Evolutionary conservation across 2,113 vertebrate genomes (phyloP), one percentile per base, ranked within the genome.

Genomic region (Pterocles orientalis): DNA sequence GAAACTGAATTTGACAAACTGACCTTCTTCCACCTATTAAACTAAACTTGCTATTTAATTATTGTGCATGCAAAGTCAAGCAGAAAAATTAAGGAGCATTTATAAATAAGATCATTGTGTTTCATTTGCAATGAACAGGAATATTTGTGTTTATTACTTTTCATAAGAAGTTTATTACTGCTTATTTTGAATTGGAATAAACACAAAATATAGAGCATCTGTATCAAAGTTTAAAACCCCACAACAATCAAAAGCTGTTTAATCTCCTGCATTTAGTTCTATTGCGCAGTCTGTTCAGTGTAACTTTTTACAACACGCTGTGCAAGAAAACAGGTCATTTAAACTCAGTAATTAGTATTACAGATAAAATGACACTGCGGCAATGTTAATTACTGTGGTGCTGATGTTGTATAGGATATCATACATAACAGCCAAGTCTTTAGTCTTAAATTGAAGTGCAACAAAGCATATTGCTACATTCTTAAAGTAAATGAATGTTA

Each of bases 361-460:
- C 57, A 95, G 95, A 97, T 95, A 97, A 98, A 98, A 95, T 83
- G 91, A 90, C 96, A 94, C 91, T 92, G 94, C 86, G 77, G 90
- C 94, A 93, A 34, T 86, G 95, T 96, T 98, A 98, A 98, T 98
- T 97, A 97, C 94, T 96, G 29, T 75, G 87, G 83, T 90, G 96
- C 96, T 96, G 96, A 95, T 97, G 96, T 96, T 95, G 83, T 73
- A 54, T 71, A 84, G 88, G 87, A 94, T 97, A 94, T 96, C 96
- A 97, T 97, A 97, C 94, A 97, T 97, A 98, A 98, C 90, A 98
- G 96, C 95, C 91, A 95, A 95, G 92, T 89, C 81, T 94, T 98
- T 98, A 97, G 97, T 97, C 97, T 97, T 95, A 98, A 98, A 98
- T 96, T 97, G 97, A 97, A 98, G 96, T 95, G 97, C 97, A 98